A percentile compares a stretch with the other conserved stretches of the same genome.
These are phyloP conservation scores for Iselma pallidipennis DNA, from an alignment of 2,888 invertebrate genomes.

Conservation along the genomic window DNA sequence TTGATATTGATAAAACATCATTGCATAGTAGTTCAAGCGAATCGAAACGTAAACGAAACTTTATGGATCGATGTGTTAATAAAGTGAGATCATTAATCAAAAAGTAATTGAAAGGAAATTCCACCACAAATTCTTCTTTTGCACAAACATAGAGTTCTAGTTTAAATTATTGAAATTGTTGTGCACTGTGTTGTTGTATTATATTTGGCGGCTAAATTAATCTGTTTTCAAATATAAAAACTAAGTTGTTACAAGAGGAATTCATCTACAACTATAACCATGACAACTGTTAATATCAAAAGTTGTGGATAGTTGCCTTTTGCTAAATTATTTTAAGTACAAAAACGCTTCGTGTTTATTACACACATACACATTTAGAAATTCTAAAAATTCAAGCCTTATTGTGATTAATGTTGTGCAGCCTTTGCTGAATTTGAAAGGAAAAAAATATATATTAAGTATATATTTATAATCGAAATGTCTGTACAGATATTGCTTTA, in stretches of 20 bases:
- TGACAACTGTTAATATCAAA: background rate
- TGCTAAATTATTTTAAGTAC: background rate
- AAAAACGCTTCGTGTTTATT: background rate
- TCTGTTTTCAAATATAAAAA: too few species aligned
- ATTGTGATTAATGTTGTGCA: background rate
- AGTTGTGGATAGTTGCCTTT: background rate
- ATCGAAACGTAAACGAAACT: slow-evolving; percentile 74
- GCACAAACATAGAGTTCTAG: too few species aligned
- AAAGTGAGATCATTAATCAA: slow-evolving; percentile 77
- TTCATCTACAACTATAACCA: background rate
- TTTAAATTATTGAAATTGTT: too few species aligned
- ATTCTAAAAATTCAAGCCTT: too few species aligned
- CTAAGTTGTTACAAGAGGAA: background rate
- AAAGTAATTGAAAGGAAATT: slow-evolving; percentile 35
- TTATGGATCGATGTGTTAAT: slow-evolving; percentile 83
- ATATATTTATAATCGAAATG: background rate
- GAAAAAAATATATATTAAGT: background rate
- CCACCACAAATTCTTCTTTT: too few species aligned
- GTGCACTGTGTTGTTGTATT: background rate
- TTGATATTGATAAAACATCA: slow-evolving; percentile 56
- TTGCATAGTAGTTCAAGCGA: slow-evolving; percentile 62
- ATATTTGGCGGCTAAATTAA: background rate
- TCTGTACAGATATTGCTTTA: background rate
- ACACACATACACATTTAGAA: background rate
- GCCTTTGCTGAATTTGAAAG: background rate